Conservation (phyloP, 2,113 vertebrate genomes). For the Tenrec ecaudatus region DNA sequence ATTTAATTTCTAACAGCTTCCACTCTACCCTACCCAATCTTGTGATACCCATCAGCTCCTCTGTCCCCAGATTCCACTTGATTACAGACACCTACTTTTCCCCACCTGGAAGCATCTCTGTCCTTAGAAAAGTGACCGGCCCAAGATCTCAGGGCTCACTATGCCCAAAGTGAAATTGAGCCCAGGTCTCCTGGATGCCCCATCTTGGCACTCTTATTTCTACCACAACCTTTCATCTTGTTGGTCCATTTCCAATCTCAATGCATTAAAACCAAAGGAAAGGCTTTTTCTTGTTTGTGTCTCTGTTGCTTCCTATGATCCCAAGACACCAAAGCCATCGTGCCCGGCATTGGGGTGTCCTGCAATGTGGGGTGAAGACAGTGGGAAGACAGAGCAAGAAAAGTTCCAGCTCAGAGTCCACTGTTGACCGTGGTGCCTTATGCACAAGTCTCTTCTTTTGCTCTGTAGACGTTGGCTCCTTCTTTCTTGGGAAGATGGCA, state of each 20-base stretch:
- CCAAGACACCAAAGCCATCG: neutral
- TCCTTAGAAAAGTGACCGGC: neutral
- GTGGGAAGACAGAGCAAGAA: too few species aligned
- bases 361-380: neutral
- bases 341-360: neutral
- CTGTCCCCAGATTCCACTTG: neutral
- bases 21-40: neutral
- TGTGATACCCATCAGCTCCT: neutral
- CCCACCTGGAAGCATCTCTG: neutral
- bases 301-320: neutral
- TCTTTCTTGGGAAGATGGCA: neutral
- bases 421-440: neutral
- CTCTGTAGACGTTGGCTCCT: neutral
- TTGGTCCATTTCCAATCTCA: neutral
- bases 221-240: neutral
- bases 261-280: neutral
- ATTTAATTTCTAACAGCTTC: neutral
- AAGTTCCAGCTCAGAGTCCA: neutral
- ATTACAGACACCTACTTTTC: neutral
- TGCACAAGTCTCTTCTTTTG: neutral
- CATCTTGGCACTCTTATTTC: neutral
- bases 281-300: neutral
- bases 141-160: neutral
- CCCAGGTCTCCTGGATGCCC: constrained; percentile 16
- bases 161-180: neutral